Conservation (phyloP, 2,797 vertebrate species). For the Sparidentex hasta region DNA sequence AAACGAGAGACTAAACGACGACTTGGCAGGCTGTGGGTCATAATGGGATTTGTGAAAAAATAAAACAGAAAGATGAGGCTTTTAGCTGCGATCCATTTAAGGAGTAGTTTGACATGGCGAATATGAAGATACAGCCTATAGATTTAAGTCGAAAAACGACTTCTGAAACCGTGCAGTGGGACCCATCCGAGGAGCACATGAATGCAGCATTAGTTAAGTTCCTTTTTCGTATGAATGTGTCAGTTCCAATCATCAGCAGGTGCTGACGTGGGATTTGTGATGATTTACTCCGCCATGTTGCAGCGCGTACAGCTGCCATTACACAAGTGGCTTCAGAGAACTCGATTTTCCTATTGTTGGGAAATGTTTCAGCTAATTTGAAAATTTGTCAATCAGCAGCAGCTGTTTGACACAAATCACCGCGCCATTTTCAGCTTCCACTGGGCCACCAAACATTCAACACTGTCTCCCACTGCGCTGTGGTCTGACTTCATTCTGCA, state of each 20-base stretch:
- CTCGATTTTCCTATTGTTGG: conserved; percentile 27
- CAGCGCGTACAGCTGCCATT: conserved; percentile 23
- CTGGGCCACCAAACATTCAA: conserved; percentile 19
- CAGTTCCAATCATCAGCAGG: conserved; percentile 22
- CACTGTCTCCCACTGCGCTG: conserved; percentile 33
- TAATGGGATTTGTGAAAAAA: neutral
- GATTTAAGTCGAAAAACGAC: neutral
- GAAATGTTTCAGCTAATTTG: conserved; percentile 36
- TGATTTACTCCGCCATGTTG: conserved; percentile 40
- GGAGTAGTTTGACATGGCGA: neutral
- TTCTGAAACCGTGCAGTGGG: too few species aligned
- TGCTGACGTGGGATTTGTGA: conserved; percentile 47
- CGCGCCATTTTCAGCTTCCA: conserved; percentile 24
- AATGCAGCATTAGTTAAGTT: neutral
- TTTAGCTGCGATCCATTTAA: neutral
- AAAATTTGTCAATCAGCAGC: conserved; percentile 16
- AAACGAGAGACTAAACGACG: neutral
- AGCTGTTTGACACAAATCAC: conserved; percentile 46
- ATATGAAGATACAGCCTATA: neutral
- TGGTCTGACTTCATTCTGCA: conserved; percentile 43
- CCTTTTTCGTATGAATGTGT: neutral
- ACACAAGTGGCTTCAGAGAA: conserved; percentile 21
- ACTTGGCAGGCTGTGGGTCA: too few species aligned
- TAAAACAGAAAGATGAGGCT: neutral
- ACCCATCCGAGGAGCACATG: too few species aligned